phyloP scores from a whole-genome alignment of 92 coral and sea anemone genomes.

The Epizoanthus ramosus region DNA sequence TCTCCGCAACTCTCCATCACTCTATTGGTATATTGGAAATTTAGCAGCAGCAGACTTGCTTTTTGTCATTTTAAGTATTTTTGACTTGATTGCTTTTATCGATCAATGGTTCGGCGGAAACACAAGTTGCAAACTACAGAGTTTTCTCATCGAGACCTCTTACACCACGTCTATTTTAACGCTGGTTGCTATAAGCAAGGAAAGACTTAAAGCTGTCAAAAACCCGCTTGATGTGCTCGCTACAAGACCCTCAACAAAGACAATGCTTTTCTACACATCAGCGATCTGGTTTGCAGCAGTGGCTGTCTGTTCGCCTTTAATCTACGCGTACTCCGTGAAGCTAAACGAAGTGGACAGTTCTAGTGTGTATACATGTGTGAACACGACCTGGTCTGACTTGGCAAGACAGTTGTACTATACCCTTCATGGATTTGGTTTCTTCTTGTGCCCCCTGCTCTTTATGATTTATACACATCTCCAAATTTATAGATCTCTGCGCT shows the following conservation, averaged over 20 bases:
- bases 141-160: conserved; percentile 5
- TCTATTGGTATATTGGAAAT: conserved; percentile 12
- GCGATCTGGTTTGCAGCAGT: not conserved
- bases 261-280: not conserved
- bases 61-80: conserved; percentile 3
- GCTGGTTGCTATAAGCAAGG: not conserved
- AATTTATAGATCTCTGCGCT: not conserved
- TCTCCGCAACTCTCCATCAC: not conserved
- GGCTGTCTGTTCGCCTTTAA: not conserved
- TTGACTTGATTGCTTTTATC: conserved; percentile 2
- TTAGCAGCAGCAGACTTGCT: conserved; percentile 2
- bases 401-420: conserved; percentile 10
- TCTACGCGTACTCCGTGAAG: conserved; percentile 12
- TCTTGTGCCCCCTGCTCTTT: not conserved
- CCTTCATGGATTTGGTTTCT: not conserved
- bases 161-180: conserved; percentile 5
- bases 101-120: conserved; percentile 5
- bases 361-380: not conserved
- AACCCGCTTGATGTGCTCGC: not conserved
- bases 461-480: conserved; percentile 2
- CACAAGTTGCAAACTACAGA: conserved; percentile 5
- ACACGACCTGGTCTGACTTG: not conserved
- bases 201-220: conserved; percentile 1
- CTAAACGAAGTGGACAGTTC: not conserved
- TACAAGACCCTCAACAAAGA: not conserved